Evolutionary conservation across 2,113 vertebrate species (phyloP).

Genomic region (Onychostoma macrolepis): DNA sequence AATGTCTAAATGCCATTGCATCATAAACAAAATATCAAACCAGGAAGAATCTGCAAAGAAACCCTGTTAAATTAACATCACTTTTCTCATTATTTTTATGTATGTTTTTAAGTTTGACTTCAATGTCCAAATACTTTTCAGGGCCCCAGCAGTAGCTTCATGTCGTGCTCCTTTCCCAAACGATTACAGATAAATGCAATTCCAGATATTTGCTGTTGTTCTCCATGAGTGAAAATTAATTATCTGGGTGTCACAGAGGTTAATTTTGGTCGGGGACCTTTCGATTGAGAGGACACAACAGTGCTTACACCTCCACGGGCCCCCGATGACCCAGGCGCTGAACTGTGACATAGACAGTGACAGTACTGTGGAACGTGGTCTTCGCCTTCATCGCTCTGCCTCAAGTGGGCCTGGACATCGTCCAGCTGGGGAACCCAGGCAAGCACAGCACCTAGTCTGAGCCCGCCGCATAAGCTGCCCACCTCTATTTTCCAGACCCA

Average conservation of each 20-base stretch:
- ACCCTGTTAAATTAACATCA: not conserved
- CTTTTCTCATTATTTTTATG: not conserved
- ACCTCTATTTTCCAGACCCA: slow-evolving; percentile 26
- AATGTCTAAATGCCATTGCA: not conserved
- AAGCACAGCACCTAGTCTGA: slow-evolving; percentile 37
- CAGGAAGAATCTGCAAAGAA: not conserved
- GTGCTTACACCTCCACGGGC: slow-evolving; percentile 78
- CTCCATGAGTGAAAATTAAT: slow-evolving; percentile 91
- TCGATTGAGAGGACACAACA: slow-evolving; percentile 85
- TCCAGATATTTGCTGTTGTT: slow-evolving; percentile 70
- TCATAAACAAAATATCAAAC: not conserved
- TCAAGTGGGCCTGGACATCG: slow-evolving; percentile 64
- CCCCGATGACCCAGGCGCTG: slow-evolving; percentile 81
- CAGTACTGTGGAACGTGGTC: slow-evolving; percentile 79
- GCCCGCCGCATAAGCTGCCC: slow-evolving; percentile 25
- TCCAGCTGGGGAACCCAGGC: slow-evolving; percentile 62
- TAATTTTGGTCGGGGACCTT: slow-evolving; percentile 93
- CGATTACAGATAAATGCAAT: slow-evolving; percentile 47
- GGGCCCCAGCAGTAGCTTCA: not conserved
- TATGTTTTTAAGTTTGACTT: not conserved
- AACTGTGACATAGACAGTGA: slow-evolving; percentile 89
- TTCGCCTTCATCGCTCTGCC: slow-evolving; percentile 53
- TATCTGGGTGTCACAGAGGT: slow-evolving; percentile 88
- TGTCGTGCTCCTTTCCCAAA: not conserved
- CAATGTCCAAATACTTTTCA: not conserved